Conservation (phyloP, 1,140 invertebrate species). For the Saccostrea echinata region DNA sequence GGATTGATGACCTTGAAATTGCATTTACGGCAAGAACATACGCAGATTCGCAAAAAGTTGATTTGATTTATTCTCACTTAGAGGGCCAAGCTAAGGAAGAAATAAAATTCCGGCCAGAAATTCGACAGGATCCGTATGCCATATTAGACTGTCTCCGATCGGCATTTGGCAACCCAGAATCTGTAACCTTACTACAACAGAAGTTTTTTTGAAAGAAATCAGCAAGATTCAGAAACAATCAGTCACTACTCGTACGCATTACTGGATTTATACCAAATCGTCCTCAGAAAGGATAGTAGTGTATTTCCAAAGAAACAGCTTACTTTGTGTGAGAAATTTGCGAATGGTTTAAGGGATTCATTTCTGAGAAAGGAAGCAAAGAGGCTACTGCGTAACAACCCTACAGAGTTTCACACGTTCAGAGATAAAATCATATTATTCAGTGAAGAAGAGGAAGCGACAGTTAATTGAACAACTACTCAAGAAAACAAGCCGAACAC, state of each 20-base stretch:
- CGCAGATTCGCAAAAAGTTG: not conserved
- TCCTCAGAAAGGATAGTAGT: not conserved
- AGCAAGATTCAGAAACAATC: not conserved
- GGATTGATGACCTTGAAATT: not conserved
- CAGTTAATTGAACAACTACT: not conserved
- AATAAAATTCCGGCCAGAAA: not conserved
- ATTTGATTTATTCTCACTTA: not conserved
- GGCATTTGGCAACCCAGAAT: not conserved
- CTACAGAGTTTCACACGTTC: not conserved
- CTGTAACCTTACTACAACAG: not conserved
- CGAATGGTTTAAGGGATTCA: no score
- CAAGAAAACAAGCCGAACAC: not conserved
- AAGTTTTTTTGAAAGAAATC: not conserved
- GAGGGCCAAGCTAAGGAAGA: not conserved
- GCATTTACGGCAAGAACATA: not conserved
- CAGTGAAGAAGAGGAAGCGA: conserved; percentile 24
- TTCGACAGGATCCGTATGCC: not conserved
- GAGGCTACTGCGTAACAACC: not conserved
- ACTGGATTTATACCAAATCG: not conserved
- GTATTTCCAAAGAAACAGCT: no score
- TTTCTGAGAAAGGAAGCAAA: conserved; percentile 7
- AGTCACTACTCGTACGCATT: not conserved
- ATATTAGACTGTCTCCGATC: not conserved
- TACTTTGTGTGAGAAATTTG: no score
- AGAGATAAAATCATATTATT: no score